Evolutionary conservation across 2,888 invertebrate species (phyloP).

Genomic region (Himalopsyche kuldschensis): DNA sequence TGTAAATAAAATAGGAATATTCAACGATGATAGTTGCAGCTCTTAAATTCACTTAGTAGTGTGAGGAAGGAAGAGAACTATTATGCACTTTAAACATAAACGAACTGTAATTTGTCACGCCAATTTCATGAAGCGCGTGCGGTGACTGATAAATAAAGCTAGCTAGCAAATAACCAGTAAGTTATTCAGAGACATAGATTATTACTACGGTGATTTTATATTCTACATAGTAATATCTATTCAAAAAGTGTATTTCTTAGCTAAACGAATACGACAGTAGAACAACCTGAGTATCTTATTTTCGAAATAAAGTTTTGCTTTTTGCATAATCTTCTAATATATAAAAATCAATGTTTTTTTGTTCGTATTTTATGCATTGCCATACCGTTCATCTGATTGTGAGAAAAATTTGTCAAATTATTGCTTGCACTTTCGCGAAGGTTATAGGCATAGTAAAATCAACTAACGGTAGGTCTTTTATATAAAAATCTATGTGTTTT

Average conservation of each 20-base stretch:
- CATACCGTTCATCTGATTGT: conserved; percentile 9
- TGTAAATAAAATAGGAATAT: neutral
- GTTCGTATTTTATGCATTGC: conserved; percentile 13
- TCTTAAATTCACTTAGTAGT: neutral
- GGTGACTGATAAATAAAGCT: neutral
- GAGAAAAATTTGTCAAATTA: too few relatives aligned
- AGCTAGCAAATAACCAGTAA: neutral
- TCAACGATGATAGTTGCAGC: neutral
- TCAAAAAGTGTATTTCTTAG: too few relatives aligned
- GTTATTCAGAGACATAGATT: neutral
- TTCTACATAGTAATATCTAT: too few relatives aligned
- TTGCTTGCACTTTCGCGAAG: too few relatives aligned
- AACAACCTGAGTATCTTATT: too few relatives aligned
- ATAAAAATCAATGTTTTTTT: neutral
- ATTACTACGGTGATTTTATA: neutral
- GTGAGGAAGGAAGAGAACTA: neutral
- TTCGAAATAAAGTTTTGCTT: too few relatives aligned
- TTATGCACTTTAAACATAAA: neutral
- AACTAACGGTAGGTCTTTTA: too few relatives aligned
- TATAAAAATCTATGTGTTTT: too few relatives aligned
- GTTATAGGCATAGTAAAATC: too few relatives aligned
- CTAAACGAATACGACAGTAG: too few relatives aligned
- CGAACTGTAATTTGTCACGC: neutral
- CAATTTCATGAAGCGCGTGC: neutral
- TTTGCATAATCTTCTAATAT: too few relatives aligned